Evolutionary conservation across 2,113 vertebrate genomes (phyloP), one percentile per base, ranked within the genome.

Genomic region (Falco punctatus): DNA sequence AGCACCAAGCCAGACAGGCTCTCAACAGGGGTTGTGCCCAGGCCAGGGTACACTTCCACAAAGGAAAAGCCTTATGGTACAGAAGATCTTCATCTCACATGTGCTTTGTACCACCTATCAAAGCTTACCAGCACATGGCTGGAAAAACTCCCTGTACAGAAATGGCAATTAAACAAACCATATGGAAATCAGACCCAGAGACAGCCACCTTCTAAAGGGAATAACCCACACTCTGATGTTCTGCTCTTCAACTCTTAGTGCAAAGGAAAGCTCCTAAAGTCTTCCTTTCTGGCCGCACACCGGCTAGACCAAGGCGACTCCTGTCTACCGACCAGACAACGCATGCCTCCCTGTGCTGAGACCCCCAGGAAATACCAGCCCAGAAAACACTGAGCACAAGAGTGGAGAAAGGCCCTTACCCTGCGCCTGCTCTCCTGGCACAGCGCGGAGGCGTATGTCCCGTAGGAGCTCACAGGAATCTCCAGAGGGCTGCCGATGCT

Each of bases 401-500:
- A 28, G 48, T 0, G 1, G 49, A 77, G 35, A 21, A 33, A 66
- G 42, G 28, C 4, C 21, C 91, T 94, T 91, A 97, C 95, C 88
- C 30, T 13, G 23, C 38, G 62, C 30, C 62, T 44, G 67, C 23
- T 80, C 44, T 86, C 82, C 62, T 46, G 79, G 66, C 67, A 44
- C 80, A 17, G 30, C 0, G 4, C 1, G 1, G 73, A 59, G 19
- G 19, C 0, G 0, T 5, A 15, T 0, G 2, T 40, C 46, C 72
- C 28, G 0, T 2, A 49, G 66, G 84, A 74, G 44, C 22, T 67
- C 38, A 5, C 1, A 0, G 71, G 42, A 5, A 15, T 61, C 75
- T 94, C 92, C 75, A 44, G 26, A 0, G 3, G 7, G n/a, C 33
- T 65, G 58, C 33, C 0, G 1, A 35, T 7, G 27, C 24, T 91